Base-by-base conservation (phyloP, 1,140 invertebrate species). In the Bombus balteatus region DNA sequence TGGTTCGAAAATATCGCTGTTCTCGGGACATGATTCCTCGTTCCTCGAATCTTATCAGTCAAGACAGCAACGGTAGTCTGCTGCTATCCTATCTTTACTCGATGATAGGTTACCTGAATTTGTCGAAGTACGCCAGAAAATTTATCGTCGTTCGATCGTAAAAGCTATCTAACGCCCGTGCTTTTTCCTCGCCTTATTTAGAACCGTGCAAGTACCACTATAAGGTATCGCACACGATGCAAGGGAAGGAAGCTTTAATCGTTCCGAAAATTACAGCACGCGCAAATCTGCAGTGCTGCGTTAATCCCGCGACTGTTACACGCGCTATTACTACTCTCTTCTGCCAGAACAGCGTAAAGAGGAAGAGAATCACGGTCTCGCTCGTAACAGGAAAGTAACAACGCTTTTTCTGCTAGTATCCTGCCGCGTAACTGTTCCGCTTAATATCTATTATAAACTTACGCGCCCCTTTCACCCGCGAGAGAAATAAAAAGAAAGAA, bases 191-290 rank as follows among this genome's bases (percentile, higher is more conserved):
- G 41, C 34, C 66, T 77, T 89, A 88, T 89, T 85, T 78, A 88
- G 82, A 85, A 22, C 53, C 15, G 8, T n/a, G 47, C 25, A 62
- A 34, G 47, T 37, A 13, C 34, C 70, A 43, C 34, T 68, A n/a
- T 75, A 43, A 59, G 53, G 41, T 12, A 5, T 74, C 34, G 47
- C 47, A 53, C 47, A 8, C 18, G 13, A 13, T n/a, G 65, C 57
- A 59, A 81, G 8, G 43, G 41, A 86, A 86, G 59, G 65, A 86
- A 83, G n/a, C 74, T 89, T 88, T 62, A n/a, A 89, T 89, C 87
- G 87, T 83, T 82, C 37, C 66, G 80, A 89, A 89, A 89, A 89
- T 89, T 89, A 76, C 80, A 75, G 62, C 87, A 81, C 41, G 65
- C 83, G 18, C 57, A 43, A 78, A 71, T 68, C 43, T 32, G 25